These are phyloP conservation scores for Plecturocebus donacophilus DNA, from an alignment of 2,113 vertebrate species.

Conservation along the genomic window DNA sequence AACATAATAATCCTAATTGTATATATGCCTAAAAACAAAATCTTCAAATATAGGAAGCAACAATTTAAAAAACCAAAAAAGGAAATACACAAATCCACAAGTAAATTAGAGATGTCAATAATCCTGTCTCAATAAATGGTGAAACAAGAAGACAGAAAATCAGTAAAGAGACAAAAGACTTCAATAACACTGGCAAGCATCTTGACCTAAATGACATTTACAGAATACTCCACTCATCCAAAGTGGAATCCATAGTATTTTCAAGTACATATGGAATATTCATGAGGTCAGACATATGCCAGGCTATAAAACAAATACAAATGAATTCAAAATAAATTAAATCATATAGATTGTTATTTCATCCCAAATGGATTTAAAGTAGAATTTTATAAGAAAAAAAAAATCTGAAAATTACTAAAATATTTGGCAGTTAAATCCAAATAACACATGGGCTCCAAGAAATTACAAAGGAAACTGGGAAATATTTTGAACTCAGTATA, in stretches of 20 bases:
- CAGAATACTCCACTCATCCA: background rate
- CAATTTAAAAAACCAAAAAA: background rate
- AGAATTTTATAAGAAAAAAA: background rate
- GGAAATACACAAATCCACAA: background rate
- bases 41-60: conserved; percentile 6
- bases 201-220: background rate
- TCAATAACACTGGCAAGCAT: background rate
- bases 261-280: background rate
- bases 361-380: background rate
- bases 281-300: background rate
- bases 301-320: background rate
- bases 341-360: background rate
- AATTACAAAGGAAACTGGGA: background rate
- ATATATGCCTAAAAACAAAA: background rate
- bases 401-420: background rate
- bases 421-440: background rate
- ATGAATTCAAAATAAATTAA: background rate
- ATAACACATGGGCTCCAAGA: background rate
- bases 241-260: background rate
- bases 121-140: background rate
- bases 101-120: background rate
- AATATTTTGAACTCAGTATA: conserved; percentile 5
- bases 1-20: background rate
- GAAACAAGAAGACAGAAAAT: background rate
- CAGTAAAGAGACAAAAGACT: background rate